Evolutionary conservation across 2,797 vertebrate species (phyloP).

Genomic region (Acanthiza pusilla): DNA sequence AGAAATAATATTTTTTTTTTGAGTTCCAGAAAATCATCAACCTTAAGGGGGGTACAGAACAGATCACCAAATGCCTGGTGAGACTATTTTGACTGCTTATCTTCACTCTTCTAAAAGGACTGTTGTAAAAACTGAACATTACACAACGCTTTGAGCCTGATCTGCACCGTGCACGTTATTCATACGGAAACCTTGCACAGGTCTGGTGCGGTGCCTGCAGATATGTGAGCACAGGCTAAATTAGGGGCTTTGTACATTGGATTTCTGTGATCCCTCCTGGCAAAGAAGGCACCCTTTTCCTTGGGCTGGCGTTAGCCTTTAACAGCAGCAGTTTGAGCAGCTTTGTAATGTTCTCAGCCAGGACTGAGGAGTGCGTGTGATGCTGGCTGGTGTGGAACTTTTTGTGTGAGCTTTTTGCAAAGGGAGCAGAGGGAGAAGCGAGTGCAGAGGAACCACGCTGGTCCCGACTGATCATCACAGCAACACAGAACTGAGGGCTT

Average conservation of each 20-base stretch:
- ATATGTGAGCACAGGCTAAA: not conserved
- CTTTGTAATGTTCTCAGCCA: not conserved
- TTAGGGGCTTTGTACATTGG: not conserved
- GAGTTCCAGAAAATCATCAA: not conserved
- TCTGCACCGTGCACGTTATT: fast-evolving
- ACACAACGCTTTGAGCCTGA: not conserved
- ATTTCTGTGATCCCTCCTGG: not conserved
- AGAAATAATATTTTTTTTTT: conserved; percentile 12
- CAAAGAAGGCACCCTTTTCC: not conserved
- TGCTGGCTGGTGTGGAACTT: fast-evolving
- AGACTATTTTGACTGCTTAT: not conserved
- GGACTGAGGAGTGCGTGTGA: fast-evolving
- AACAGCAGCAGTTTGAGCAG: not conserved
- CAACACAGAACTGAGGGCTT: not conserved
- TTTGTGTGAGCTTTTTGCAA: not conserved
- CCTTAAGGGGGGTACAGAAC: not conserved
- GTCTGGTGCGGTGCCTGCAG: not conserved
- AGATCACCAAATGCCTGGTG: not conserved
- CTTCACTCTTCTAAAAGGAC: not conserved
- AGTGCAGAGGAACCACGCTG: fast-evolving
- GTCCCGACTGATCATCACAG: not conserved
- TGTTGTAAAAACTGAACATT: not conserved
- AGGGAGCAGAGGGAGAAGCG: not conserved
- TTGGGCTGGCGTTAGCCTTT: not conserved
- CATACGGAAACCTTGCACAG: not conserved